These are phyloP conservation scores for Probosciger aterrimus DNA, from an alignment of 2,113 vertebrate genomes.

Conservation along the genomic window DNA sequence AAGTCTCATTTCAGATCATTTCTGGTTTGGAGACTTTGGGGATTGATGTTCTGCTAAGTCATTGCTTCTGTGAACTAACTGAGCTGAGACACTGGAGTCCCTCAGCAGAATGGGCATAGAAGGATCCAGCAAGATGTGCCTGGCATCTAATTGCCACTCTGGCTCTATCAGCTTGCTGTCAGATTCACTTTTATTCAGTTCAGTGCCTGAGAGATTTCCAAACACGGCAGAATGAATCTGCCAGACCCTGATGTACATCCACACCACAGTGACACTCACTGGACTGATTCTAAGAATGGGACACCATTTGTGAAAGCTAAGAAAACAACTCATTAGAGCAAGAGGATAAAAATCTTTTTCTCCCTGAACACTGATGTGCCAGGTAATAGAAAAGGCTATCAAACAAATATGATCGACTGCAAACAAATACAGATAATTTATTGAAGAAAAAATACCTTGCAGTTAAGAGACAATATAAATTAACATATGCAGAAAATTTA, in stretches of 20 bases:
- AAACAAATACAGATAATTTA: background rate
- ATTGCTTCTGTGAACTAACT: background rate
- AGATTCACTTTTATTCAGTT: background rate
- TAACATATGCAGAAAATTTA: background rate
- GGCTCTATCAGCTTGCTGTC: background rate
- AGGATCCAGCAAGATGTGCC: background rate
- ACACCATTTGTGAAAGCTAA: background rate
- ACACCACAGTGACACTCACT: background rate
- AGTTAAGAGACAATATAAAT: conserved; percentile 12
- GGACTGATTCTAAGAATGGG: background rate
- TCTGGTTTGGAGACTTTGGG: background rate
- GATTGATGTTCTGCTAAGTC: background rate
- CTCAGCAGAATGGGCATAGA: background rate
- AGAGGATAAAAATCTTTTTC: conserved; percentile 19
- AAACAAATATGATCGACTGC: background rate
- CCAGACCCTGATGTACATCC: background rate
- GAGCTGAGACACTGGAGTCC: background rate
- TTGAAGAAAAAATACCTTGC: conserved; percentile 6
- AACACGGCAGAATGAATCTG: background rate
- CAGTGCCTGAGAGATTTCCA: background rate
- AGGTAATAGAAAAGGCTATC: background rate
- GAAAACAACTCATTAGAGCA: conserved; percentile 27
- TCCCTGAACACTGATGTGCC: background rate
- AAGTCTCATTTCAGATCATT: background rate
- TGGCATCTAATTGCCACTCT: background rate